Base-by-base conservation (phyloP, 2,113 vertebrate species). In the Rhagologus leucostigma region DNA sequence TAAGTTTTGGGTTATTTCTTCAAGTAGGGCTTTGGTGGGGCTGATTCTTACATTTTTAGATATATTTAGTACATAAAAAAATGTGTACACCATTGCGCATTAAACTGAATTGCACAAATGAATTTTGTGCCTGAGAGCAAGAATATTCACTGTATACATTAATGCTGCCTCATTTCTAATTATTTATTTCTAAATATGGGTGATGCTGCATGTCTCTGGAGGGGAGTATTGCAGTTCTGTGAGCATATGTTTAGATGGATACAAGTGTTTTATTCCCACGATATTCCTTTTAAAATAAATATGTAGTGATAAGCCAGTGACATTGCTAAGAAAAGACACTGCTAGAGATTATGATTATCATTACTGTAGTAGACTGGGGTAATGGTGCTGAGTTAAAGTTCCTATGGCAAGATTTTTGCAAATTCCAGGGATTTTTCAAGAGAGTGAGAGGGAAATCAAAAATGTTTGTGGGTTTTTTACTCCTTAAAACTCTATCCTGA, bases 351-450 rank as follows among this genome's bases (percentile, higher is more conserved):
- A 5, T 47, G 68, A 80, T 92, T 74, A 60, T 75, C 44, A 7
- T 7, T 14, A 46, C 65, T 76, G 39, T 32, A 39, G 26, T 62
- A 80, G 44, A 24, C 33, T 62, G 60, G n/a, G 37, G 7, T 81
- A 70, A 73, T 24, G 37, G 53, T 56, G 37, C 69, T 64, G 60
- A 82, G 35, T 75, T 90, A 14, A 89, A 92, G 76, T 75, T 82
- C 42, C 74, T 73, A 41, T 82, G 78, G 60, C 29, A 79, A 91
- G 35, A 23, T 44, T 95, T 79, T 76, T 78, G 78, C n/a, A 60
- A 42, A 82, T 87, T 95, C 80, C 60, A 57, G 26, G 52, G 57
- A 89, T 82, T 93, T 89, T 71, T 91, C 41, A 85, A 46, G 82
- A 55, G 5, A 71, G 13, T 1, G 13, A 75, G 73, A 65, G 37